phyloP scores from a whole-genome alignment of 2,888 invertebrate species.

The Balanococcus diminutus region DNA sequence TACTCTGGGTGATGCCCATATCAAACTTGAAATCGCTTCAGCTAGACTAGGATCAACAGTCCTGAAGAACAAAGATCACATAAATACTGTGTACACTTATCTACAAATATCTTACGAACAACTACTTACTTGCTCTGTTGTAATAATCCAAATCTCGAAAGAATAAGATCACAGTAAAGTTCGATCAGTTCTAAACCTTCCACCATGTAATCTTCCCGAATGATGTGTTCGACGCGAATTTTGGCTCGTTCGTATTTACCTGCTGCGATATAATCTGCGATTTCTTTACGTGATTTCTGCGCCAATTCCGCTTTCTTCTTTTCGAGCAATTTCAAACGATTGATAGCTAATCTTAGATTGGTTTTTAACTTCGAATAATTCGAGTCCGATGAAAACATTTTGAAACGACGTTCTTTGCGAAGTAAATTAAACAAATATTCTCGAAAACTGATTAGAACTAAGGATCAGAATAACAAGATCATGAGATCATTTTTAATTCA shows the following conservation, averaged over 20 bases:
- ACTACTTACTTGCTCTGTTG: slow-evolving; percentile 88
- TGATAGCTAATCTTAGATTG: slow-evolving; percentile 88
- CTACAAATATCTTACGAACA: neutral
- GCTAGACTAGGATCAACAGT: slow-evolving; percentile 80
- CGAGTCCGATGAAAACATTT: slow-evolving; percentile 89
- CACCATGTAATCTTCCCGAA: slow-evolving; percentile 97
- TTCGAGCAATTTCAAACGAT: slow-evolving; percentile 90
- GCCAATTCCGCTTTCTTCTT: slow-evolving; percentile 98
- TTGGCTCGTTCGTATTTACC: slow-evolving; percentile 89
- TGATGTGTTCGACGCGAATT: slow-evolving; percentile 97
- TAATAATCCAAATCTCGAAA: slow-evolving; percentile 95
- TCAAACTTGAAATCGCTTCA: slow-evolving; percentile 92
- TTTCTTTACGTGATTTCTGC: slow-evolving; percentile 94
- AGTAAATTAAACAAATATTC: neutral
- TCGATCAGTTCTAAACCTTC: slow-evolving; percentile 99
- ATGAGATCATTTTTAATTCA: too few species aligned
- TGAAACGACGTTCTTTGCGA: slow-evolving; percentile 57
- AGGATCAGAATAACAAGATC: neutral
- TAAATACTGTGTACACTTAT: neutral
- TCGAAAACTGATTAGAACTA: neutral
- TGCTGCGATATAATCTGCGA: slow-evolving; percentile 90
- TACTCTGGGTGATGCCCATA: slow-evolving; percentile 96
- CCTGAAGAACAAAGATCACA: slow-evolving; percentile 26
- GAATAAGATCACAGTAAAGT: slow-evolving; percentile 96
- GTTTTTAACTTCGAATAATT: slow-evolving; percentile 97